These are phyloP conservation scores for Globia sparganii DNA, from an alignment of 2,888 invertebrate genomes.

Conservation along the genomic window DNA sequence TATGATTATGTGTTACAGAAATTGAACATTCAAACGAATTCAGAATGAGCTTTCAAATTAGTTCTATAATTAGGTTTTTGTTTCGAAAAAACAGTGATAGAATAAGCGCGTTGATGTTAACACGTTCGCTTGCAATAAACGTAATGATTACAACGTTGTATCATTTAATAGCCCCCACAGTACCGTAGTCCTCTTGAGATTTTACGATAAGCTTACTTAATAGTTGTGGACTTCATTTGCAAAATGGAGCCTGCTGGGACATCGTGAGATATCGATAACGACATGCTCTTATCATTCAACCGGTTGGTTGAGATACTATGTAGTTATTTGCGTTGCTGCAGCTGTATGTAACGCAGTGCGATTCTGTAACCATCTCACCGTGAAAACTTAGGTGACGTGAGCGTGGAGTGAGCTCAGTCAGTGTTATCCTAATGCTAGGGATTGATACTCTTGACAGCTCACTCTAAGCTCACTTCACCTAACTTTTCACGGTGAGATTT, in stretches of 20 bases:
- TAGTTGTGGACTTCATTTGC: conserved; percentile 13
- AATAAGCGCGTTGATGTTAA: neutral
- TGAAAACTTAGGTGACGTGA: too few species aligned
- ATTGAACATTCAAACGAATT: too few species aligned
- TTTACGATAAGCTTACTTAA: neutral
- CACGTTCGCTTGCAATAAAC: neutral
- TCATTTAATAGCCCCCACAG: neutral
- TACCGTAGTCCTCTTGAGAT: conserved; percentile 9
- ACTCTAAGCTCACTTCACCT: too few species aligned
- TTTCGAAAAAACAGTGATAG: too few species aligned
- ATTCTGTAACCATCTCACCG: too few species aligned
- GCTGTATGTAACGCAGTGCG: too few species aligned
- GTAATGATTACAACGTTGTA: neutral
- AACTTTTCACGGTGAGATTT: too few species aligned
- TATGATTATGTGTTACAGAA: too few species aligned
- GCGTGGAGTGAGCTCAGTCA: too few species aligned
- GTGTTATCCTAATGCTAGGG: too few species aligned
- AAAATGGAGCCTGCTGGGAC: conserved; percentile 24
- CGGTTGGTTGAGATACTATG: conserved; percentile 21
- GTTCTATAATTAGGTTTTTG: neutral
- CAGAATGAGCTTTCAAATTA: too few species aligned
- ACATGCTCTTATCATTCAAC: conserved; percentile 7
- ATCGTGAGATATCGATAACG: conserved; percentile 15
- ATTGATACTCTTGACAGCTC: too few species aligned
- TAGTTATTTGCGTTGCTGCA: neutral